Evolutionary conservation across 1,140 invertebrate species (phyloP).

Genomic region (Rhizoglyphus robini): DNA sequence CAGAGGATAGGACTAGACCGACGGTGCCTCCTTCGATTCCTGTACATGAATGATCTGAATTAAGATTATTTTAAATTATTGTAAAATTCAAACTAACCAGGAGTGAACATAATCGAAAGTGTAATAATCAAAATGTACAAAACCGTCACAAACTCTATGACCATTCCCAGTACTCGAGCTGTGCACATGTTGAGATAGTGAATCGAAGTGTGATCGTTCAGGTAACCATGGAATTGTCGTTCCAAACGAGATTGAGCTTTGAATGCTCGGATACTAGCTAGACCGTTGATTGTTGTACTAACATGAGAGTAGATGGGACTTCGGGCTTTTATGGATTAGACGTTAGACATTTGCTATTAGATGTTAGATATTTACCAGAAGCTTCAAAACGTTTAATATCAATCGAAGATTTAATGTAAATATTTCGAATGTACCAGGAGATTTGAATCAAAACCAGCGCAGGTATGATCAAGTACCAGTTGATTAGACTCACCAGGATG

Average conservation of each 20-base stretch:
- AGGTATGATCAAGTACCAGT: constrained; percentile 56
- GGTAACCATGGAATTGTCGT: constrained; percentile 39
- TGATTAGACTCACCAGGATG: constrained; percentile 54
- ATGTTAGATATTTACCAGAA: constrained; percentile 36
- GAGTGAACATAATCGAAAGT: constrained; percentile 15
- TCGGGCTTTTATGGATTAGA: constrained; percentile 25
- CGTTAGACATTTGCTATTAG: neutral
- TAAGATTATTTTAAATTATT: neutral
- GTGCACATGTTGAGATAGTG: constrained; percentile 58
- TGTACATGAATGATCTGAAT: neutral
- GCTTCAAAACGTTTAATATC: constrained; percentile 79
- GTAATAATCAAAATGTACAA: constrained; percentile 45
- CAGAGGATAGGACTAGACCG: constrained; percentile 61
- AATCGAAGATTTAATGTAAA: constrained; percentile 65
- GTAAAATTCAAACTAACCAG: neutral
- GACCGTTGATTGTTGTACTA: constrained; percentile 38
- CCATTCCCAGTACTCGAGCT: constrained; percentile 67
- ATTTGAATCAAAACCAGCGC: constrained; percentile 50
- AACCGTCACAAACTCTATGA: constrained; percentile 57
- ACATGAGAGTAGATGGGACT: constrained; percentile 42
- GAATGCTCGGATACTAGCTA: constrained; percentile 39
- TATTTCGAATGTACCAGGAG: constrained; percentile 54
- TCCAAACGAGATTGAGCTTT: constrained; percentile 45
- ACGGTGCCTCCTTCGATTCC: constrained; percentile 38
- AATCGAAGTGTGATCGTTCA: constrained; percentile 51